Conservation (phyloP, 1,140 invertebrate species). For the Diplogasteroides magnus region DNA sequence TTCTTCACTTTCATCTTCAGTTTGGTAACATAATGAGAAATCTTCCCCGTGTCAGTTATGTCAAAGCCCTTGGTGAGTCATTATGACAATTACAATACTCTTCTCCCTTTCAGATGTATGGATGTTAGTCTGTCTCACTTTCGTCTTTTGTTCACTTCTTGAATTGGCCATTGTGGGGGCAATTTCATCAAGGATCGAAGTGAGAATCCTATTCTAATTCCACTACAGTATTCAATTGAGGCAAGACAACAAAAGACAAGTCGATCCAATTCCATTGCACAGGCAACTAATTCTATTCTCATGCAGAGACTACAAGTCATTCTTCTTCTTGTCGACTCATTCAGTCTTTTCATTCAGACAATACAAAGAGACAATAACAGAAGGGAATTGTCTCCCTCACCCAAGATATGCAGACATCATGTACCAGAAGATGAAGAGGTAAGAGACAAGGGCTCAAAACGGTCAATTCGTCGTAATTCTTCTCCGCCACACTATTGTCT, state of each 20-base stretch:
- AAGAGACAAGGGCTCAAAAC: conserved; percentile 25
- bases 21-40: conserved; percentile 50
- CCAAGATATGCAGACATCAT: conserved; percentile 31
- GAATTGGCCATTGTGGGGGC: conserved; percentile 43
- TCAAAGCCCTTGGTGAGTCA: conserved; percentile 28
- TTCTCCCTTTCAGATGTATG: conserved; percentile 35
- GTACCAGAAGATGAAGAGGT: conserved; percentile 23
- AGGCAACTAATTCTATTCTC: conserved; percentile 15
- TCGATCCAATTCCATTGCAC: too few species aligned
- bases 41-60: conserved; percentile 38
- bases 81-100: not conserved
- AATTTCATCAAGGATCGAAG: conserved; percentile 29
- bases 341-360: conserved; percentile 3
- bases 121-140: conserved; percentile 42
- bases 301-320: conserved; percentile 1
- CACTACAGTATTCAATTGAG: not conserved
- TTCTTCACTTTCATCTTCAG: too few species aligned
- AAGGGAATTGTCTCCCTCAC: conserved; percentile 19
- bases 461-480: too few species aligned
- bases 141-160: conserved; percentile 42
- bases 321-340: not conserved
- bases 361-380: not conserved
- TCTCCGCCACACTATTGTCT: too few species aligned
- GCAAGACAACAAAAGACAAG: conserved; percentile 20
- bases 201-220: not conserved